Base-by-base conservation (phyloP, 2,797 vertebrate genomes). In the Chaetophractus vellerosus region DNA sequence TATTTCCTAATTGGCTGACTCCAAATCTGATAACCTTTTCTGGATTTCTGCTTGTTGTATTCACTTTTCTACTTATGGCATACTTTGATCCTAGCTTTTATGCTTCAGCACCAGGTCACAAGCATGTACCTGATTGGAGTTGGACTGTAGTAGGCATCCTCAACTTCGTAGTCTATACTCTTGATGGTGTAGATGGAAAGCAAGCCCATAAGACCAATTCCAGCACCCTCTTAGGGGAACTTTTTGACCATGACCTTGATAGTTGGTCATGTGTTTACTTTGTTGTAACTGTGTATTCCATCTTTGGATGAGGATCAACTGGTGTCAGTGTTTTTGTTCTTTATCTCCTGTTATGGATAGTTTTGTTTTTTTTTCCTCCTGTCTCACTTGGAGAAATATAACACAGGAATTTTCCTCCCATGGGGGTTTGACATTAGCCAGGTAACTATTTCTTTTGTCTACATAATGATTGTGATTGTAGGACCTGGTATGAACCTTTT, bases 351-450 rank as follows among this genome's bases (percentile, higher is more conserved):
- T 98, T 99, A 2, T 99, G 99, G 99, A 99, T 99, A 97, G 99
- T 99, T 96, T 98, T 99, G 94, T n/a, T 99, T 99, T 97, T 99
- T 99, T 45, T 99, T 99, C 98, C 99, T 99, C 98, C 98, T 99
- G 72, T 99, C 99, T 75, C 99, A 99, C 97, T 99, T 99, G 99
- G 99, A 99, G 98, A 99, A 99, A 95, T 99, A 99, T 94, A 99
- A 99, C 98, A 99, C 99, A 0, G 99, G 99, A 9, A 98, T 99
- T 97, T 99, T 99, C 97, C 98, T 99, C 97, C 99, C 99, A 1
- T 99, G 99, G 99, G 99, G 99, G 69, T 99, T 99, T 95, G 99
- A 99, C 98, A 96, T 99, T 98, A 99, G 99, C 97, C 99, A 99
- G 98, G 99, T 99, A 99, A 99, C 99, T 76, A 99, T 99, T 98